phyloP scores from a whole-genome alignment of 2,113 vertebrate genomes.

The Emydocephalus ijimae region DNA sequence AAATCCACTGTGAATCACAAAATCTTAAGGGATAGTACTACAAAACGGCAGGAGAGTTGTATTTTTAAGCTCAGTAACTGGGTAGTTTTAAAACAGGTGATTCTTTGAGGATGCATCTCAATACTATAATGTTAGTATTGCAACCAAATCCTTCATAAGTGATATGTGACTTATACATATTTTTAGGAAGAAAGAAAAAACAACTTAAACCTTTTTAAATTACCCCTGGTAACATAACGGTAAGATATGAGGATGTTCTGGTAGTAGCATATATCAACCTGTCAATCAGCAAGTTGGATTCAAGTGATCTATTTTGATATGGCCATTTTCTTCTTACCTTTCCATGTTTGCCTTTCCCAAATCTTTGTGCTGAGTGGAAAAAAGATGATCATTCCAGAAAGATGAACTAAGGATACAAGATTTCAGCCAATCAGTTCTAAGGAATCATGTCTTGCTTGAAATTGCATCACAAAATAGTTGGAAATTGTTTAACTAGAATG shows the following conservation, averaged over 20 bases:
- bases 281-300: neutral
- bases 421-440: neutral
- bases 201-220: neutral
- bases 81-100: neutral
- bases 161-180: constrained; percentile 44
- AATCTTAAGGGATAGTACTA: neutral
- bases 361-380: neutral
- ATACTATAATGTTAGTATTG: constrained; percentile 40
- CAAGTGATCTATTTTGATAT: neutral
- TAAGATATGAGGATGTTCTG: neutral
- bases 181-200: neutral
- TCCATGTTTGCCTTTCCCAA: neutral
- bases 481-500: no score
- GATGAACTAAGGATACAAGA: neutral
- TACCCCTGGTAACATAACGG: neutral
- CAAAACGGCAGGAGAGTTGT: neutral
- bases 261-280: neutral
- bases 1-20: neutral
- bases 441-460: no score
- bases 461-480: no score
- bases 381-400: neutral
- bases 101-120: constrained; percentile 1
- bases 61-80: neutral
- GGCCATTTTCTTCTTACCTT: neutral
- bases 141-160: constrained; percentile 46